Percentiles rank a stretch among this genome's conserved stretches.
These are phyloP conservation scores for Andrena flavipes DNA, from an alignment of 2,888 invertebrate genomes.

Conservation along the genomic window DNA sequence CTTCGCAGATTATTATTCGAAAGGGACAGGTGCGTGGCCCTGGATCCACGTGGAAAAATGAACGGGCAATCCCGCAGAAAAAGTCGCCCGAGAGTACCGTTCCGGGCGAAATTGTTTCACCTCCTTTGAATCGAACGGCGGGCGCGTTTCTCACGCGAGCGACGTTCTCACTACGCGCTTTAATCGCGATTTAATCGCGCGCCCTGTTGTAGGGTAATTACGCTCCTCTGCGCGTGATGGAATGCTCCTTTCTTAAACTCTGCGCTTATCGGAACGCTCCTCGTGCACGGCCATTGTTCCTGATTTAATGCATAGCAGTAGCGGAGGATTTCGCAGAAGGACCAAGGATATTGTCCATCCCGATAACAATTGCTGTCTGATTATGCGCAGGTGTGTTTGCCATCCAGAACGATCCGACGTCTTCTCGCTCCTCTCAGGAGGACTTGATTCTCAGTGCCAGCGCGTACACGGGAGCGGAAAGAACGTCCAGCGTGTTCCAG, in stretches of 20 bases:
- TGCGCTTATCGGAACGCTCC: background rate
- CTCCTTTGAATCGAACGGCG: conserved; percentile 28
- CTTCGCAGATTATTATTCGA: background rate
- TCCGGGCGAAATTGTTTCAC: conserved; percentile 50
- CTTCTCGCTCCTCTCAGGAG: conserved; percentile 71
- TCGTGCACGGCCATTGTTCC: background rate
- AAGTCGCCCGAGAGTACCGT: conserved; percentile 48
- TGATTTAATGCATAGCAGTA: background rate
- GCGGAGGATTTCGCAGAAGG: background rate
- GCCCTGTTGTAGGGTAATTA: conserved; percentile 27
- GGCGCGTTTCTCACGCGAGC: conserved; percentile 46
- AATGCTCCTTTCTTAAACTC: background rate
- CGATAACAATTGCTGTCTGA: background rate
- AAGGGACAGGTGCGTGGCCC: background rate
- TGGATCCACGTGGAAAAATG: conserved; percentile 4
- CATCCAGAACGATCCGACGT: conserved; percentile 81
- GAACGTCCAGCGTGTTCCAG: conserved; percentile 65
- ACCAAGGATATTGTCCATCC: background rate
- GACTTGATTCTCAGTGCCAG: conserved; percentile 77
- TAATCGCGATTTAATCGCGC: conserved; percentile 42
- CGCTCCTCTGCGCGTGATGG: background rate
- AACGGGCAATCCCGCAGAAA: conserved; percentile 20
- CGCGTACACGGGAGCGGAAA: conserved; percentile 73
- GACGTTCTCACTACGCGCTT: conserved; percentile 30
- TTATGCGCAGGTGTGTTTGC: conserved; percentile 71